Evolutionary conservation across 2,888 invertebrate species (phyloP).

Genomic region (Odontocolon sp.): DNA sequence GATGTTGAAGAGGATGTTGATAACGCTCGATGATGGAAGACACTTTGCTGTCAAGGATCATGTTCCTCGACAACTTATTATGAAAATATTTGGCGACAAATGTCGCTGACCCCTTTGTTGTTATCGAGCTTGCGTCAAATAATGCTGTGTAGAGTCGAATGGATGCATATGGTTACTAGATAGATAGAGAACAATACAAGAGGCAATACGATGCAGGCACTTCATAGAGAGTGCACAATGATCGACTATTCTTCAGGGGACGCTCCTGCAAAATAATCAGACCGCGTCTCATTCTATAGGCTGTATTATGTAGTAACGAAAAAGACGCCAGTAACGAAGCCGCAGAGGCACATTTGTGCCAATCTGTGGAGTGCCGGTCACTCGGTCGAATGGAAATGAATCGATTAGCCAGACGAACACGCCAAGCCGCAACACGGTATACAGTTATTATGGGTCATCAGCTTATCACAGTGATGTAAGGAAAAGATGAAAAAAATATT

Average conservation of each 20-base stretch:
- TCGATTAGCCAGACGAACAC: constrained; percentile 57
- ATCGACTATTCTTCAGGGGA: constrained; percentile 52
- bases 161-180: constrained; percentile 4
- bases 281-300: constrained; percentile 41
- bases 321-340: constrained; percentile 21
- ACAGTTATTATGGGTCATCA: constrained; percentile 2
- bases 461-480: constrained; percentile 13
- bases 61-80: too few species aligned
- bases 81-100: constrained; percentile 1
- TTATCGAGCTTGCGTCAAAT: constrained; percentile 36
- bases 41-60: too few species aligned
- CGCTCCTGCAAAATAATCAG: constrained; percentile 56
- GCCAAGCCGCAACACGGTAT: constrained; percentile 12
- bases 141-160: constrained; percentile 19
- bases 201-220: constrained; percentile 24
- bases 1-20: background rate
- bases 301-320: background rate
- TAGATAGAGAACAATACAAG: constrained; percentile 51
- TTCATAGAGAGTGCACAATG: constrained; percentile 48
- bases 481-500: too few species aligned
- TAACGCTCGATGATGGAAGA: too few species aligned
- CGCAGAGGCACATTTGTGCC: constrained; percentile 15
- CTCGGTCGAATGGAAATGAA: constrained; percentile 57
- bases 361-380: constrained; percentile 47
- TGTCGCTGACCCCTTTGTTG: constrained; percentile 46